Evolutionary conservation across 2,113 vertebrate species (phyloP), one percentile per base, ranked within the genome.

Genomic region (Peromyscus maniculatus): DNA sequence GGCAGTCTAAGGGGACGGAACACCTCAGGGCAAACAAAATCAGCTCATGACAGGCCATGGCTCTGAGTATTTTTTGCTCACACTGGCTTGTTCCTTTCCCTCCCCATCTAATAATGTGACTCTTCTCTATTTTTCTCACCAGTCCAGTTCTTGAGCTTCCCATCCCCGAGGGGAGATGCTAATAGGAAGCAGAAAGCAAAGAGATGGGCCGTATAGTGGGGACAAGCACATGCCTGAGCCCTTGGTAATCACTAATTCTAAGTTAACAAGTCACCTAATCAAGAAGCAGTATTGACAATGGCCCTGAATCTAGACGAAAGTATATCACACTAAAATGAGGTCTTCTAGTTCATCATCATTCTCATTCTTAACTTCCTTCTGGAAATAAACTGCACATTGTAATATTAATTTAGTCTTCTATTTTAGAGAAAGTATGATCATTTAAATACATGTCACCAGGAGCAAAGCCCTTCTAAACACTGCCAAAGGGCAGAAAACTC

Each of bases 381-480:
- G 74, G 26, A 92, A 89, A 95, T 33, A 49, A 90, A 96, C 39
- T 87, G 12, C 22, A 52, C 75, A 19, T 21, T 93, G 66, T n/a
- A 75, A 66, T n/a, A 75, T 64, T 82, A 83, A 78, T 43, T 69
- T 62, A 67, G 75, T 80, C 52, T 83, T 72, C 89, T 83, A 92
- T 78, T 79, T 57, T 4, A 46, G 39, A 33, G 66, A 24, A 55
- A 91, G 67, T 84, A 3, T 16, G 75, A 87, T 36, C 71, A 57
- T 91, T 94, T 95, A 62, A 96, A 91, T 52, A 39, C 39, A 28
- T 43, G 12, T 89, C 19, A 62, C 7, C 59, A 78, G 80, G 49
- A 89, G 59, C 64, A 78, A 91, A 96, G 33, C 43, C 31, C 66
- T 91, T 87, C 39, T 62, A 89, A 93, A 75, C n/a, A n/a, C 31